Conservation (phyloP, 2,113 vertebrate genomes). For the Chauna torquata region DNA sequence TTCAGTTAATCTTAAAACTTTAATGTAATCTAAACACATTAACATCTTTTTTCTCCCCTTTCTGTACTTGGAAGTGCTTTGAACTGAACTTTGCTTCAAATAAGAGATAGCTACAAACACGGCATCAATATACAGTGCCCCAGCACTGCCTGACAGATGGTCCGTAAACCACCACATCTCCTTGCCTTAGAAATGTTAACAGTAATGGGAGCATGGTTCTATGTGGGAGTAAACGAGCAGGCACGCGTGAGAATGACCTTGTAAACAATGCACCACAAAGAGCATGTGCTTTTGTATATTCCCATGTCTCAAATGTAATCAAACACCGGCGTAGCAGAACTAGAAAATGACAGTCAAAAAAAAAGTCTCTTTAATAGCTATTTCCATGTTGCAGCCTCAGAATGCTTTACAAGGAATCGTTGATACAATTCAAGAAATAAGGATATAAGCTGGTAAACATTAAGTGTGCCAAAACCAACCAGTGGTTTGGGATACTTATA, state of each 20-base stretch:
- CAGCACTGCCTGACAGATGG: neutral
- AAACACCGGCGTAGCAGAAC: neutral
- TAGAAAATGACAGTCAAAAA: neutral
- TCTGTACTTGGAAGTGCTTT: conserved; percentile 39
- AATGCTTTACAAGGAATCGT: neutral
- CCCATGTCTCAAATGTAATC: neutral
- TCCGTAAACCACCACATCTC: neutral
- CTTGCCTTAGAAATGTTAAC: neutral
- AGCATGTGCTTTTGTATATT: neutral
- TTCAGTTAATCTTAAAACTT: conserved; percentile 78
- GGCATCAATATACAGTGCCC: neutral
- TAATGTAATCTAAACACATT: conserved; percentile 77
- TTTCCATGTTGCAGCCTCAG: neutral
- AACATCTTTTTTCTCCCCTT: conserved; percentile 50
- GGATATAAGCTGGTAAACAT: neutral
- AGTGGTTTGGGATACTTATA: neutral
- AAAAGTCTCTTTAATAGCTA: neutral
- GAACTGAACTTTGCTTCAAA: conserved; percentile 54
- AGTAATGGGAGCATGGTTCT: neutral
- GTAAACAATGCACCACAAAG: neutral
- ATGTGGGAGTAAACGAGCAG: neutral
- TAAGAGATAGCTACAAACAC: neutral
- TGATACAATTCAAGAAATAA: neutral
- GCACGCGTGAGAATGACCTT: neutral
- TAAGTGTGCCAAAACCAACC: neutral